These are phyloP conservation scores for Dissostichus mawsoni DNA, from an alignment of 2,113 vertebrate genomes.

Conservation along the genomic window DNA sequence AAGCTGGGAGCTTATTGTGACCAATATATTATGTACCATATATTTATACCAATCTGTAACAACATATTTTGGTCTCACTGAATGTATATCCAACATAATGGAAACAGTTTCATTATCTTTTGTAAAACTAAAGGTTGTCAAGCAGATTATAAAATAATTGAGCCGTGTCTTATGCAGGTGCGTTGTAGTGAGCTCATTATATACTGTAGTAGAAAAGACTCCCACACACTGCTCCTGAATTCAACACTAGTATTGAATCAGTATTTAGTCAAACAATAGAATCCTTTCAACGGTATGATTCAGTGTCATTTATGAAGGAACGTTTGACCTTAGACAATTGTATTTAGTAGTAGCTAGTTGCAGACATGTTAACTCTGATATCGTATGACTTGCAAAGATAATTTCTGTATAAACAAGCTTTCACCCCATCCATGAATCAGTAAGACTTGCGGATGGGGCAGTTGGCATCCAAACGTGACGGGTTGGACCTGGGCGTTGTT, in stretches of 20 bases:
- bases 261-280: neutral
- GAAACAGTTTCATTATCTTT: neutral
- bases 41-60: neutral
- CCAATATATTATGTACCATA: neutral
- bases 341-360: neutral
- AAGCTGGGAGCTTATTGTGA: neutral
- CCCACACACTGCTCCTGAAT: neutral
- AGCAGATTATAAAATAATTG: neutral
- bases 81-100: no score
- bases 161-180: neutral
- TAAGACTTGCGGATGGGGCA: conserved; percentile 67
- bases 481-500: neutral
- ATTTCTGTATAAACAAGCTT: neutral
- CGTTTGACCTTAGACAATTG: neutral
- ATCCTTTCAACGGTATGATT: neutral
- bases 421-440: neutral
- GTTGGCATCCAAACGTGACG: conserved; percentile 37
- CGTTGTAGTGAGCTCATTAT: neutral
- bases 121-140: neutral
- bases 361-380: neutral
- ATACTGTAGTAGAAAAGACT: neutral
- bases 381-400: neutral
- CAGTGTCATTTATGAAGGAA: neutral
- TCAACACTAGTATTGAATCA: neutral
- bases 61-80: neutral